Evolutionary conservation across 2,113 vertebrate genomes (phyloP).

Genomic region (Nematolebias whitei): DNA sequence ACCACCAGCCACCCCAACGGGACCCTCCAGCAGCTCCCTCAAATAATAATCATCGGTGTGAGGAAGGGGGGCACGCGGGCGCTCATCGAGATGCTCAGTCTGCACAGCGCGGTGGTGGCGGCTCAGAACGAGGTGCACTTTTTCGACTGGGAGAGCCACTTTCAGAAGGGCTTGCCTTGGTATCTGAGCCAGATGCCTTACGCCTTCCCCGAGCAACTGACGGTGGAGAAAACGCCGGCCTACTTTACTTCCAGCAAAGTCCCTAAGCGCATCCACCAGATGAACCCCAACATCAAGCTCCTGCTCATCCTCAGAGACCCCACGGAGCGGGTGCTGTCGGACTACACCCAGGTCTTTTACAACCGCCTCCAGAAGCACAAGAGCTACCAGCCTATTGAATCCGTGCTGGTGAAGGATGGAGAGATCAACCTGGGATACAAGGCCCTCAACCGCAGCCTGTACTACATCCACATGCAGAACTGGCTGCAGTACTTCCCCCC

Average conservation of each 20-base stretch:
- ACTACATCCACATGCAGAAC: slow-evolving; percentile 90
- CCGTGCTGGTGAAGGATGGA: slow-evolving; percentile 86
- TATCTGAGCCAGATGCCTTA: slow-evolving; percentile 94
- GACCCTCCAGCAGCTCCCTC: slow-evolving; percentile 85
- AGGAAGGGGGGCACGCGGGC: slow-evolving; percentile 96
- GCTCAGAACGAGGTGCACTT: slow-evolving; percentile 97
- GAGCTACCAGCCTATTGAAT: slow-evolving; percentile 87
- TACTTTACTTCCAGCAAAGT: slow-evolving; percentile 94
- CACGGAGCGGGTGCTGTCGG: slow-evolving; percentile 91
- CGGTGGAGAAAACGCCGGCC: slow-evolving; percentile 96
- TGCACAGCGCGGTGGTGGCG: slow-evolving; percentile 88
- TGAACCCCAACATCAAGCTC: slow-evolving; percentile 87
- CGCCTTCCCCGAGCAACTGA: slow-evolving; percentile 86
- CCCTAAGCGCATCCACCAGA: slow-evolving; percentile 86
- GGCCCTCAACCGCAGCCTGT: slow-evolving; percentile 96
- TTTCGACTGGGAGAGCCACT: slow-evolving; percentile 96
- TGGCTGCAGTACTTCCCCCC: slow-evolving; percentile 92
- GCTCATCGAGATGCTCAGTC: slow-evolving; percentile 94
- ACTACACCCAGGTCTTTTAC: slow-evolving; percentile 96
- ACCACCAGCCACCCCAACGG: slow-evolving; percentile 77
- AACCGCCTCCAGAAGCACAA: slow-evolving; percentile 96
- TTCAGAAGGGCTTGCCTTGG: slow-evolving; percentile 89
- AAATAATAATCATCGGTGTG: slow-evolving; percentile 94
- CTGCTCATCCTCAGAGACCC: slow-evolving; percentile 95
- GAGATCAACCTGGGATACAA: slow-evolving; percentile 93